phyloP scores from a whole-genome alignment of 2,888 invertebrate genomes.

The Pseudococcus jackbeardsleyi region DNA sequence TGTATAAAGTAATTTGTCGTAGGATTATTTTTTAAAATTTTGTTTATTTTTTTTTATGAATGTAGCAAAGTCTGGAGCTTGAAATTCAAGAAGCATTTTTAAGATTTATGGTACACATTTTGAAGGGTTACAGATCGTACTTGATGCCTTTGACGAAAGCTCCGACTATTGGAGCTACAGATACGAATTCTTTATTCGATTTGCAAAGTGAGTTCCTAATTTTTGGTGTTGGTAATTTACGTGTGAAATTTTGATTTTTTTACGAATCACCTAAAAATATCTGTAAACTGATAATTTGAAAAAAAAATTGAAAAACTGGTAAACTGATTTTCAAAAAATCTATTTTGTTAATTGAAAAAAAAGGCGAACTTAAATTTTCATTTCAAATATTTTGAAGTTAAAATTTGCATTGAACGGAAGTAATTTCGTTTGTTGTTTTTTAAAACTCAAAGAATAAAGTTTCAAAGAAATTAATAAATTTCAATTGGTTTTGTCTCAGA shows the following conservation, averaged over 20 bases:
- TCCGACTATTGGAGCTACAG: slow-evolving; percentile 93
- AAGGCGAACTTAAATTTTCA: too few species aligned
- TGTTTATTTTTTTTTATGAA: slow-evolving; percentile 55
- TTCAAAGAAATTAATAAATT: too few species aligned
- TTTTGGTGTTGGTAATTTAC: neutral
- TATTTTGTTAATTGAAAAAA: too few species aligned
- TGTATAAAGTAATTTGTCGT: neutral
- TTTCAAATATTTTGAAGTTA: too few species aligned
- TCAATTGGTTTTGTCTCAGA: too few species aligned
- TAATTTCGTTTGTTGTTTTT: too few species aligned
- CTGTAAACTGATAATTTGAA: too few species aligned
- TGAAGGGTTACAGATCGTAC: slow-evolving; percentile 90
- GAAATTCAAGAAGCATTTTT: slow-evolving; percentile 98
- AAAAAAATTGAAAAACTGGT: neutral
- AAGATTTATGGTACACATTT: slow-evolving; percentile 91
- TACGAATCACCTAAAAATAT: too few species aligned
- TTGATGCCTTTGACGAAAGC: slow-evolving; percentile 94
- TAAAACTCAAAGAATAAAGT: too few species aligned
- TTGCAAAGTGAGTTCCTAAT: slow-evolving; percentile 76
- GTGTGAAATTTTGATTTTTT: too few species aligned
- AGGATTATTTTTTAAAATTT: neutral
- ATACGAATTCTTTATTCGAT: slow-evolving; percentile 95
- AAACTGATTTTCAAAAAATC: too few species aligned
- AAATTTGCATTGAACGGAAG: too few species aligned
- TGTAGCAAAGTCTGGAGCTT: slow-evolving; percentile 86